These are phyloP conservation scores for Colletes gigas DNA, from an alignment of 1,140 invertebrate species.

Conservation along the genomic window DNA sequence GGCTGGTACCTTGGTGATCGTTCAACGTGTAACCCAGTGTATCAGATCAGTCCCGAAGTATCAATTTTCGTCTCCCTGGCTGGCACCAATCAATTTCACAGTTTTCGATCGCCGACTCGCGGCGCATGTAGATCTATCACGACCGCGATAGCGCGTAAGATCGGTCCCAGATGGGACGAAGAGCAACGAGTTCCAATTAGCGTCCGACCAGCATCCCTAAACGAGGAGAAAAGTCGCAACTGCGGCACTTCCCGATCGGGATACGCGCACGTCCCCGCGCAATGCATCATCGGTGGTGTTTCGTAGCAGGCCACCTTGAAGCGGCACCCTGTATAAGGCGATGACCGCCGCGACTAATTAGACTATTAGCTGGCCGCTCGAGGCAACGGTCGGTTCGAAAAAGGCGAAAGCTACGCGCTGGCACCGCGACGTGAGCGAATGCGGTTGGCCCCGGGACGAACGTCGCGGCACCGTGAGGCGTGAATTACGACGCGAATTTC, in stretches of 20 bases:
- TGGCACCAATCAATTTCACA: too few species aligned
- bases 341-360: constrained; percentile 52
- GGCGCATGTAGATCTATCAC: too few species aligned
- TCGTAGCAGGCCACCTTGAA: constrained; percentile 29
- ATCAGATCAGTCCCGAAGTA: too few species aligned
- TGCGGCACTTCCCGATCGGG: background rate
- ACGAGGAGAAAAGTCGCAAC: background rate
- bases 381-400: constrained; percentile 33
- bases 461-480: constrained; percentile 55
- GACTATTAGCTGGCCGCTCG: constrained; percentile 53
- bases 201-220: background rate
- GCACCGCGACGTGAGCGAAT: constrained; percentile 48
- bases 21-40: too few species aligned
- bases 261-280: constrained; percentile 29
- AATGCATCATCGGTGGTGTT: constrained; percentile 44
- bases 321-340: constrained; percentile 44
- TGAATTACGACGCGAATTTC: constrained; percentile 60
- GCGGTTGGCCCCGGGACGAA: constrained; percentile 24
- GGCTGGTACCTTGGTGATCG: too few species aligned
- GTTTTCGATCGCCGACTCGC: too few species aligned
- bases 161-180: too few species aligned
- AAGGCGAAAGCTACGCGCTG: constrained; percentile 43
- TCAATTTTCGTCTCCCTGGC: too few species aligned
- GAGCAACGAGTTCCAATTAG: constrained; percentile 12
- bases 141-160: background rate